Evolutionary conservation across 2,113 vertebrate genomes (phyloP), one percentile per base, ranked within the genome.

Genomic region (Cacatua alba): DNA sequence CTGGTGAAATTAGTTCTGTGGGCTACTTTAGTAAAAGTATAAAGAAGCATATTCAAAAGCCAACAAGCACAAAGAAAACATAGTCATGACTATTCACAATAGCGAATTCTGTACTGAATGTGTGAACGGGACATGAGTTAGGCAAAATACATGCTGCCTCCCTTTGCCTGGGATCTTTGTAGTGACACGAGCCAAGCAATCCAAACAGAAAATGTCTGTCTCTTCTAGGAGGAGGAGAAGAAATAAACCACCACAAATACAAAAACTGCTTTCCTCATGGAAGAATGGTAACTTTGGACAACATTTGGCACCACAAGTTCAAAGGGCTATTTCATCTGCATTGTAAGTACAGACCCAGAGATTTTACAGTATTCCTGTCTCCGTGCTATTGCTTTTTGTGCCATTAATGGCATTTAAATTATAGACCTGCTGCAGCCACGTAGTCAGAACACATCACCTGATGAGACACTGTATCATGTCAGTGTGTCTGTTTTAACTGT

Each of bases 351-450:
- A 93, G 91, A 90, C 49, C 65, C 44, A 80, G 93, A 88, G 74
- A 75, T 77, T 94, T 89, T 75, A 63, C 84, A 91, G 85, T 88
- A 75, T 88, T 86, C 59, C 70, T 72, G 95, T 95, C 95, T 97
- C 88, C 53, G 8, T n/a, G 13, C 39, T 74, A 72, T 69, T 93
- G 94, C 91, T 92, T 93, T 75, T 62, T 78, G 62, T 96, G 90
- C 97, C 95, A 94, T 97, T 97, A 98, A 97, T 97, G 97, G 97
- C 97, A 97, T 97, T 98, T 98, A 99, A 98, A 98, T 99, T 98
- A 98, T 63, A 98, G 97, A 98, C 97, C 95, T 98, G 86, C 86
- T 95, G 93, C 84, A 96, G 95, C 96, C 96, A 72, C 29, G 49
- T 53, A 97, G 97, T 98, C 97, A 97, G 98, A 98, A 97, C 94